Percentiles rank a stretch among this genome's conserved stretches.
Conservation (phyloP, 2,888 invertebrate genomes). For the Lycia hirtaria region DNA sequence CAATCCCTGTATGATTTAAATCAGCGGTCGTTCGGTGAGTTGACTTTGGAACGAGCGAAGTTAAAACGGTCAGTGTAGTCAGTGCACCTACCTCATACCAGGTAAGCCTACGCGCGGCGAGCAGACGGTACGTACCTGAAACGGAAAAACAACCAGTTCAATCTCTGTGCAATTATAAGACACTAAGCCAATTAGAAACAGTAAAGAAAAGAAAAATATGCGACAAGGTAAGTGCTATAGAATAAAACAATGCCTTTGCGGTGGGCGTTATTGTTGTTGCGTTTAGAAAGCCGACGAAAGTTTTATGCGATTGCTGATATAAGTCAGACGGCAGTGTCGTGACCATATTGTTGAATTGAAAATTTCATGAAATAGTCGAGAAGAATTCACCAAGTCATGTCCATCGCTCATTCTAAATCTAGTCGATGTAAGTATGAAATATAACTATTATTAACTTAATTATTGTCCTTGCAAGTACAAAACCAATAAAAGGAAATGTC, state of each 20-base stretch:
- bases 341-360: slow-evolving; percentile 54
- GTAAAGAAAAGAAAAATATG: slow-evolving; percentile 13
- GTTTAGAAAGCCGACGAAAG: slow-evolving; percentile 6
- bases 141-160: slow-evolving; percentile 58
- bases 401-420: too few species aligned
- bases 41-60: slow-evolving; percentile 42
- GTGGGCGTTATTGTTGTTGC: slow-evolving; percentile 5
- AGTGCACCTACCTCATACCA: slow-evolving; percentile 58
- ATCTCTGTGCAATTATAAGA: slow-evolving; percentile 54
- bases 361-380: too few species aligned
- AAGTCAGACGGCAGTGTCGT: slow-evolving; percentile 15
- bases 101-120: slow-evolving; percentile 19
- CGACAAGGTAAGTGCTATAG: not conserved
- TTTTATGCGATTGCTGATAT: not conserved
- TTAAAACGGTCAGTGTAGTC: slow-evolving; percentile 46
- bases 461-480: too few species aligned
- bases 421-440: too few species aligned
- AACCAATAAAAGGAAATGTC: too few species aligned
- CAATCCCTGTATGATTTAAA: slow-evolving; percentile 46
- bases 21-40: slow-evolving; percentile 42
- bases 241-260: not conserved
- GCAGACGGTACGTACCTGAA: slow-evolving; percentile 28
- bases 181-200: slow-evolving; percentile 41
- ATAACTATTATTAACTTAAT: too few species aligned
- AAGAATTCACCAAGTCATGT: too few species aligned